Evolutionary conservation across 2,888 invertebrate species (phyloP).

Genomic region (Himalopsyche anomala): DNA sequence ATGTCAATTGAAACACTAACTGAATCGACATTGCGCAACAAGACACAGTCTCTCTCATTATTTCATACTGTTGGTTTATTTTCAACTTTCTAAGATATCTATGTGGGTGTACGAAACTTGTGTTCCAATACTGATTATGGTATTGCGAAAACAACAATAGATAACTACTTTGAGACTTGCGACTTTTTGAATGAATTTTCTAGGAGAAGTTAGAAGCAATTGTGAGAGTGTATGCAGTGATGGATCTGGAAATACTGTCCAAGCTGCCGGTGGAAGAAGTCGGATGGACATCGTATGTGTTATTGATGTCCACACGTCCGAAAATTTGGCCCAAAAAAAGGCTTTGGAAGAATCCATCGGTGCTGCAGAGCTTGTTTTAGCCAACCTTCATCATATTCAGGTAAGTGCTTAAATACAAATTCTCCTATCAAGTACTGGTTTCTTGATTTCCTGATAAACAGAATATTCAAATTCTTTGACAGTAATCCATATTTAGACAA

Average conservation of each 20-base stretch:
- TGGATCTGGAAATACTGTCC: slow-evolving; percentile 76
- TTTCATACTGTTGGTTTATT: slow-evolving; percentile 3
- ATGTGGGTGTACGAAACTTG: slow-evolving; percentile 16
- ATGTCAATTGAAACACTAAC: background rate
- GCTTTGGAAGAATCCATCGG: slow-evolving; percentile 91
- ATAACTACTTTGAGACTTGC: background rate
- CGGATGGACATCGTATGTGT: slow-evolving; percentile 94
- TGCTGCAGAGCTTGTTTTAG: slow-evolving; percentile 87
- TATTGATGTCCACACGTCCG: slow-evolving; percentile 85
- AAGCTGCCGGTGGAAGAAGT: slow-evolving; percentile 74
- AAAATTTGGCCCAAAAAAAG: slow-evolving; percentile 84
- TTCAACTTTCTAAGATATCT: slow-evolving; percentile 18
- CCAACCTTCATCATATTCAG: slow-evolving; percentile 89
- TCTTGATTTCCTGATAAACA: slow-evolving; percentile 50
- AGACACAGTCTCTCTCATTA: background rate
- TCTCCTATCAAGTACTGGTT: background rate
- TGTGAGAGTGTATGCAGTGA: slow-evolving; percentile 77
- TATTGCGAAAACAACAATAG: slow-evolving; percentile 30
- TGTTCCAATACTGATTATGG: slow-evolving; percentile 22
- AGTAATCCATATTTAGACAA: no score
- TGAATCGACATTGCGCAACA: background rate
- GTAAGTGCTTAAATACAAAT: slow-evolving; percentile 72
- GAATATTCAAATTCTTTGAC: no score
- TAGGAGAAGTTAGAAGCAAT: slow-evolving; percentile 76
- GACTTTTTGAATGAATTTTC: slow-evolving; percentile 63